phyloP scores from a whole-genome alignment of 1,140 invertebrate genomes.

The Eumaeus atala region DNA sequence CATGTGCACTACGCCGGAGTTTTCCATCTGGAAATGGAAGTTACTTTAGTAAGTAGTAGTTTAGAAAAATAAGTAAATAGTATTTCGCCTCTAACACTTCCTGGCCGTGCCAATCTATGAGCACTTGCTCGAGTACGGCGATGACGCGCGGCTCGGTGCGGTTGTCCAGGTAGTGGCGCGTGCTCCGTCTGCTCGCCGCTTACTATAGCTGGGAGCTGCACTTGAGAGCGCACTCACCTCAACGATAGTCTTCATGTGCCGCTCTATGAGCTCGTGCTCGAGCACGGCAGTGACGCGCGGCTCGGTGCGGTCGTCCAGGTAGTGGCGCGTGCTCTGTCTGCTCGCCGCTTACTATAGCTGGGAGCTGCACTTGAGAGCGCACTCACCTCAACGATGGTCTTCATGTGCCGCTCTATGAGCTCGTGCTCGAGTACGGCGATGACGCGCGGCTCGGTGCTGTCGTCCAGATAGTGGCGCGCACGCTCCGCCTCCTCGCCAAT shows the following conservation, averaged over 20 bases:
- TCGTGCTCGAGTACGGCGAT: slow-evolving; percentile 98
- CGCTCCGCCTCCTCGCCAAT: slow-evolving; percentile 98
- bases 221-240: slow-evolving; percentile 34
- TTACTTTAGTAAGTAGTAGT: no score
- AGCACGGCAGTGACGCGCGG: slow-evolving; percentile 95
- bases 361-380: no score
- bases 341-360: background rate
- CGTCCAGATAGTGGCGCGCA: slow-evolving; percentile 98
- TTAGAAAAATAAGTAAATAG: no score
- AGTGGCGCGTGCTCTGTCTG: slow-evolving; percentile 50
- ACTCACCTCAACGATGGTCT: slow-evolving; percentile 84
- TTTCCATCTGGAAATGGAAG: slow-evolving; percentile 88
- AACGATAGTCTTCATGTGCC: slow-evolving; percentile 98
- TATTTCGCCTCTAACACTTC: no score
- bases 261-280: slow-evolving; percentile 97
- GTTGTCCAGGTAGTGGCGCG: slow-evolving; percentile 90
- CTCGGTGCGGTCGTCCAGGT: slow-evolving; percentile 98
- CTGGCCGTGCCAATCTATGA: slow-evolving; percentile 98
- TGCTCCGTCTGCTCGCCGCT: no score
- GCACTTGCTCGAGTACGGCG: slow-evolving; percentile 96
- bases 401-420: slow-evolving; percentile 99
- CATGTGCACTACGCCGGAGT: slow-evolving; percentile 99
- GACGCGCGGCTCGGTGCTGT: slow-evolving; percentile 95
- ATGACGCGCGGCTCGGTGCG: slow-evolving; percentile 96
- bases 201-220: background rate